These are phyloP conservation scores for Oryzaephilus surinamensis DNA, from an alignment of 1,140 invertebrate species.

Conservation along the genomic window DNA sequence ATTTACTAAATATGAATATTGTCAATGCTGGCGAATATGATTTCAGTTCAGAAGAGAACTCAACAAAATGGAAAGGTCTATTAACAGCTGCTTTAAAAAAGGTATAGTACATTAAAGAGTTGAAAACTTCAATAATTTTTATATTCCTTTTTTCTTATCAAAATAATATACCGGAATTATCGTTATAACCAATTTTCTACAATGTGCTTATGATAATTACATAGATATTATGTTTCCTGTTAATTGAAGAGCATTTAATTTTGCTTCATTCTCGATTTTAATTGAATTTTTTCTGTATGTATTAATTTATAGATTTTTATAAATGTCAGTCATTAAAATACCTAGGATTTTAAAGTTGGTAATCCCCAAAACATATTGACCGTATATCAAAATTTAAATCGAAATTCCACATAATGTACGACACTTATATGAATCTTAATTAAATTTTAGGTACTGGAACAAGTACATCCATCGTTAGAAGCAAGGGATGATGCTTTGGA, in stretches of 20 bases:
- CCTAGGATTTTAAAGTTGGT: not conserved
- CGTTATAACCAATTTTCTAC: too few relatives aligned
- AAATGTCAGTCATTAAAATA: too few relatives aligned
- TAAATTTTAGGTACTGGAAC: conserved; percentile 67
- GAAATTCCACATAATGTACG: not conserved
- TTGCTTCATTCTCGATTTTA: too few relatives aligned
- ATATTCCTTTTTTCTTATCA: too few relatives aligned
- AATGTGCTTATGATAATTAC: too few relatives aligned
- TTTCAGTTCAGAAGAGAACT: conserved; percentile 79
- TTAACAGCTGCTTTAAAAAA: conserved; percentile 70
- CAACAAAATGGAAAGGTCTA: conserved; percentile 78
- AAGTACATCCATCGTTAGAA: conserved; percentile 78
- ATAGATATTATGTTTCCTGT: too few relatives aligned
- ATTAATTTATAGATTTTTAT: too few relatives aligned
- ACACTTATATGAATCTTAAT: conserved; percentile 16
- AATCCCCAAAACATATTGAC: not conserved
- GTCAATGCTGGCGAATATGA: conserved; percentile 51
- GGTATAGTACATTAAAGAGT: conserved; percentile 36
- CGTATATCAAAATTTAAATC: not conserved
- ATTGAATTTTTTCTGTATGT: too few relatives aligned
- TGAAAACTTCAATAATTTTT: not conserved
- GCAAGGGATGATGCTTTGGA: conserved; percentile 84
- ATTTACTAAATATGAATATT: conserved; percentile 24
- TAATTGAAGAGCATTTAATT: too few relatives aligned
- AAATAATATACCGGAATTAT: too few relatives aligned